These are phyloP conservation scores for Otus sunia DNA, from an alignment of 2,113 vertebrate genomes.

Conservation along the genomic window DNA sequence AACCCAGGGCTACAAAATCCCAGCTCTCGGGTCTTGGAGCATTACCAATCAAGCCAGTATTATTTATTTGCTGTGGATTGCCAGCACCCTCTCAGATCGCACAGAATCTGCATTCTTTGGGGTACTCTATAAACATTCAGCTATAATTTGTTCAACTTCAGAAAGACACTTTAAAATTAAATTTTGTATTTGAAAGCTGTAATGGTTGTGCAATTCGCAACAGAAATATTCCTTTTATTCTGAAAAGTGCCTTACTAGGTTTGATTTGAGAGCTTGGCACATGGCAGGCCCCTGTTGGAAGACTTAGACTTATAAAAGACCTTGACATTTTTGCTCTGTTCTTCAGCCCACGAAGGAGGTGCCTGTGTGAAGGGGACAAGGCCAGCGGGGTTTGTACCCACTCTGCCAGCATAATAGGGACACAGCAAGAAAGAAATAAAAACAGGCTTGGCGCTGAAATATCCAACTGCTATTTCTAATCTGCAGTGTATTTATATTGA, in stretches of 20 bases:
- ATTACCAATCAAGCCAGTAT: neutral
- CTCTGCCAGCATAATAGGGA: neutral
- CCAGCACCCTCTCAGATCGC: neutral
- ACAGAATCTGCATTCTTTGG: neutral
- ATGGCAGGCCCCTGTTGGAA: neutral
- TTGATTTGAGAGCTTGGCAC: neutral
- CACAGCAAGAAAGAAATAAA: neutral
- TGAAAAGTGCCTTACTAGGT: neutral
- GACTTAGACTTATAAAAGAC: neutral
- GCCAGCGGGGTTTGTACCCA: accelerated
- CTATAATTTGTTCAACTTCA: neutral
- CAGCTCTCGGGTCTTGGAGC: accelerated
- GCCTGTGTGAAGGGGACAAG: neutral
- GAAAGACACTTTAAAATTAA: neutral
- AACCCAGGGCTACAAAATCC: too few relatives aligned
- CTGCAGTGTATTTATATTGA: neutral
- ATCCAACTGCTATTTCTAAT: neutral
- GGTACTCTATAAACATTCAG: neutral
- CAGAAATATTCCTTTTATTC: neutral
- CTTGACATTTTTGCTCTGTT: neutral
- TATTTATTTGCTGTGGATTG: neutral
- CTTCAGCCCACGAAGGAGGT: neutral
- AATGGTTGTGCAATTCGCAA: neutral
- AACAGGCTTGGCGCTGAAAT: neutral
- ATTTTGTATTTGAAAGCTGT: neutral